Base-by-base conservation (phyloP, 2,888 invertebrate species). In the Lasioglossum vierecki region DNA sequence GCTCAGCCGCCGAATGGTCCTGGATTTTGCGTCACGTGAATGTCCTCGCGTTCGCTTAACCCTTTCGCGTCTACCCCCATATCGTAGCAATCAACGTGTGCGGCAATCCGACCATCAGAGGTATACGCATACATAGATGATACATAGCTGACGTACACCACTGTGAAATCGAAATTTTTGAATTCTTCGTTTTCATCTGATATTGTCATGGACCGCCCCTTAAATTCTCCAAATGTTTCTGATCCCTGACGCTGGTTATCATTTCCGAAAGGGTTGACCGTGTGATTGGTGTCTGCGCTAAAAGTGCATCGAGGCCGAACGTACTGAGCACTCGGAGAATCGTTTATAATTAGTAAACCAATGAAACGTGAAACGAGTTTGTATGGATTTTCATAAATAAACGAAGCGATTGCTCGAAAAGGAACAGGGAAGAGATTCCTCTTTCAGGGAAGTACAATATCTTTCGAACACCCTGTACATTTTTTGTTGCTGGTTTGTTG, bases 1-100 rank as follows among this genome's bases (percentile, higher is more conserved):
- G 96, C 96, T 0, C 96, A 97, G 90, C 97, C 97, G 18, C 95
- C 96, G 4, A 97, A 96, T 93, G 97, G 97, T 41, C 96, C 97
- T 30, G 96, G 96, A 60, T 96, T 95, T 91, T 97, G 97, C 89
- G 77, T 94, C 41, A 53, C 71, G 18, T 88, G 84, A 78, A 35
- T 18, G 18, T 8, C 8, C 26, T 6, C 22, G 0, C 30, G 2
- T 15, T 35, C 2, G 35, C 35, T 66, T 18, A 15, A 35, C 66
- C 60, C 60, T 57, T 57, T 57, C 57, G 57, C 9, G 22, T 57
- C n/a, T n/a, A 18, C n/a, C 15, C 0, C 18, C 49, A 1, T 41
- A 35, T 35, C 35, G 35, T 35, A 35, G 35, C 35, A 35, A 35
- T 35, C 30, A 30, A 30, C 30, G 1, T 30, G 30, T 30, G 1